Evolutionary conservation across 2,797 vertebrate genomes (phyloP).

Genomic region (Lepidocolaptes lacrymiger): DNA sequence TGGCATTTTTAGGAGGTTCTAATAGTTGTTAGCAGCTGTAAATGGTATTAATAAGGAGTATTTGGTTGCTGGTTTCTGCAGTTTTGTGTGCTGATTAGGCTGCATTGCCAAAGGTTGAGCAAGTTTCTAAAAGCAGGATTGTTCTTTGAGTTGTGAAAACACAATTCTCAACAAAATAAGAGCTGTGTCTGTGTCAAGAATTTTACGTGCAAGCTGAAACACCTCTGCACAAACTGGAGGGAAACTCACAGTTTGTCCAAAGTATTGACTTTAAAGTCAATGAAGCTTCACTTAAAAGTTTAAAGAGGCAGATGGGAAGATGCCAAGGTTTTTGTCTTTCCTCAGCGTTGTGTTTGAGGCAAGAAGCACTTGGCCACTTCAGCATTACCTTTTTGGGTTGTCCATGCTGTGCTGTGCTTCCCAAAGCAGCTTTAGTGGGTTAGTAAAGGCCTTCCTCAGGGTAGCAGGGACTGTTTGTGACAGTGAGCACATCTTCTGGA

Average conservation of each 20-base stretch:
- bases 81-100: constrained; percentile 51
- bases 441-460: not conserved
- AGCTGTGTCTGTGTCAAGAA: constrained; percentile 10
- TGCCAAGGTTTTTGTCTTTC: no score
- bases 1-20: constrained; percentile 35
- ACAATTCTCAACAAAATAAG: constrained; percentile 3
- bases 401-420: not conserved
- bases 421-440: not conserved
- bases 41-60: constrained; percentile 34
- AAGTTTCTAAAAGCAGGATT: constrained; percentile 64
- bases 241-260: not conserved
- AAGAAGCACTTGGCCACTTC: not conserved
- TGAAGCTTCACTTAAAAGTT: not conserved
- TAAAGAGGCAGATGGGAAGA: not conserved
- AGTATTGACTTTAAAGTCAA: not conserved
- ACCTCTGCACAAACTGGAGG: constrained; percentile 1
- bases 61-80: constrained; percentile 55
- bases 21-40: constrained; percentile 41
- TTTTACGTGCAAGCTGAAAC: constrained; percentile 11
- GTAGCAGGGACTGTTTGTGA: not conserved
- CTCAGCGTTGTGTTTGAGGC: not conserved
- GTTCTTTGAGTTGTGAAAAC: constrained; percentile 58
- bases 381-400: not conserved
- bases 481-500: not conserved
- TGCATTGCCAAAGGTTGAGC: constrained; percentile 54